These are phyloP conservation scores for Pipistrellus nathusii DNA, from an alignment of 2,797 vertebrate genomes.

Conservation along the genomic window DNA sequence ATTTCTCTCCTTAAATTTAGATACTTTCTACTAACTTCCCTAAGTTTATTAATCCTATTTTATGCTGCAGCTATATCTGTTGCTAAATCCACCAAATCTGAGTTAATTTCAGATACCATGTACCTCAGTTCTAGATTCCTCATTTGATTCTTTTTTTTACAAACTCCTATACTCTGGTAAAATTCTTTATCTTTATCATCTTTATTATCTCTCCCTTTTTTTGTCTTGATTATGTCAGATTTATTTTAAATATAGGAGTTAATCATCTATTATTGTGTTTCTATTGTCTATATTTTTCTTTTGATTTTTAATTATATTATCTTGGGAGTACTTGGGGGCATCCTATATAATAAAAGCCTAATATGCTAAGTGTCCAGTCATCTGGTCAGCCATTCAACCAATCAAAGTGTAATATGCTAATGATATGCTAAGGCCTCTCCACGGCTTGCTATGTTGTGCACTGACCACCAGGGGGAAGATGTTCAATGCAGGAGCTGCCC, in stretches of 20 bases:
- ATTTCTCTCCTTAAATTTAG: conserved; percentile 7
- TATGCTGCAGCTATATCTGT: not conserved
- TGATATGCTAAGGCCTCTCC: no score
- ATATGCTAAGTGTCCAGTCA: no score
- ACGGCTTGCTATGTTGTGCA: no score
- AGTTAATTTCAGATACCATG: conserved; percentile 1
- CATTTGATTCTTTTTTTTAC: not conserved
- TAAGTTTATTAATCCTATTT: not conserved
- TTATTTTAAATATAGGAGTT: conserved; percentile 25
- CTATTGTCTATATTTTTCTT: not conserved
- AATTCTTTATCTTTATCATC: not conserved
- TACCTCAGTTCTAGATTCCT: conserved; percentile 42
- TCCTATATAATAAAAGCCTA: no score
- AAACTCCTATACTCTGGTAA: conserved; percentile 8
- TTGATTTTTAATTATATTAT: not conserved
- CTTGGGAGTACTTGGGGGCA: not conserved
- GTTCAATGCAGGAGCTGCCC: no score
- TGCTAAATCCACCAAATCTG: not conserved
- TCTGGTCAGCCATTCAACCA: no score
- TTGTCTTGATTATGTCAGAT: conserved; percentile 1
- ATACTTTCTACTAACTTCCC: not conserved
- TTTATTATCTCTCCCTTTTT: not conserved
- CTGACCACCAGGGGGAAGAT: no score
- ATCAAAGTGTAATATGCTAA: no score
- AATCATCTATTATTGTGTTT: not conserved